A percentile compares a stretch with the other conserved stretches of the same genome.
phyloP scores from a whole-genome alignment of 2,113 vertebrate species.

The Stegostoma tigrinum region DNA sequence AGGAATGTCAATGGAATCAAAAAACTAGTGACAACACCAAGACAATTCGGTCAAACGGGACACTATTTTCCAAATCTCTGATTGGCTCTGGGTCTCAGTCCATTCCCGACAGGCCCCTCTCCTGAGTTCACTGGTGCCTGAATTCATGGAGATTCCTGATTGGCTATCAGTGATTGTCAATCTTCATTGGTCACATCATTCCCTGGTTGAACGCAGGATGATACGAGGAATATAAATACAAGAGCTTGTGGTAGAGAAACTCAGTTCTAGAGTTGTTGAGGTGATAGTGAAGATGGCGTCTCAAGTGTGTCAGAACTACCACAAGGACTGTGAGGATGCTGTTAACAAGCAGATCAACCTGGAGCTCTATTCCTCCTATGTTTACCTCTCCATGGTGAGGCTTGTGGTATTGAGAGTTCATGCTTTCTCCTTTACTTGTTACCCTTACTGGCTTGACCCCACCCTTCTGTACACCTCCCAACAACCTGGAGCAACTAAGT shows the following conservation, averaged over 20 bases:
- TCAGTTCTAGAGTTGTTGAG: neutral
- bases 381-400: neutral
- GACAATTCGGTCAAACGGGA: neutral
- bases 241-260: neutral
- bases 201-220: neutral
- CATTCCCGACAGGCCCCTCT: too few relatives aligned
- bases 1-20: neutral
- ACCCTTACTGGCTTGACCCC: too few relatives aligned
- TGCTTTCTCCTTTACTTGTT: too few relatives aligned
- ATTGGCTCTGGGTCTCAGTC: neutral
- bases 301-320: constrained; percentile 43
- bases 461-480: too few relatives aligned
- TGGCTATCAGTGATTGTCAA: neutral
- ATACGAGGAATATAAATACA: neutral
- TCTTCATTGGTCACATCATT: neutral
- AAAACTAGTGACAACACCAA: neutral
- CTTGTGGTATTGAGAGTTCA: too few relatives aligned
- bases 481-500: too few relatives aligned
- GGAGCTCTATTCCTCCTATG: too few relatives aligned
- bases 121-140: too few relatives aligned
- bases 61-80: neutral
- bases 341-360: too few relatives aligned
- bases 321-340: neutral
- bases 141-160: neutral
- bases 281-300: constrained; percentile 38